phyloP scores from a whole-genome alignment of 2,797 vertebrate species.

The Orientallactaga sibirica region DNA sequence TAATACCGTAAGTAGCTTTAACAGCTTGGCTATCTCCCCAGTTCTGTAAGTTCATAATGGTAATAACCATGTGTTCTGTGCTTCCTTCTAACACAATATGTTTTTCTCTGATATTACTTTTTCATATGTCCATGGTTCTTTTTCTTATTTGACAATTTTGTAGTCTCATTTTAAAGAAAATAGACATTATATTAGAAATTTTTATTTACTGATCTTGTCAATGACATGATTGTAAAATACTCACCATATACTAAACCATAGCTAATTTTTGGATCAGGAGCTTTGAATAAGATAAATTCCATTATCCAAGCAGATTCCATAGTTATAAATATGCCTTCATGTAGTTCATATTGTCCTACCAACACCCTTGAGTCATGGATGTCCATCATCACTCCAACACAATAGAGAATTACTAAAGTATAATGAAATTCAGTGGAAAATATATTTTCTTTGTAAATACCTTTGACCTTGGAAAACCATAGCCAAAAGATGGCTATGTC shows the following conservation, averaged over 20 bases:
- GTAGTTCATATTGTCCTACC: not conserved
- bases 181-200: not conserved
- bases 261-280: not conserved
- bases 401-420: not conserved
- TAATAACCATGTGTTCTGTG: not conserved
- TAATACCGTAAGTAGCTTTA: too few relatives aligned
- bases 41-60: not conserved
- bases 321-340: not conserved
- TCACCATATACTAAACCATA: not conserved
- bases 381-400: not conserved
- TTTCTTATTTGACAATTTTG: too few relatives aligned
- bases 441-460: not conserved
- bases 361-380: not conserved
- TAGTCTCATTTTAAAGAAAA: not conserved
- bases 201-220: not conserved
- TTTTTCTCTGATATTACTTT: not conserved
- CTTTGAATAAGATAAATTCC: constrained; percentile 8
- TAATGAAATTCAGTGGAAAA: not conserved
- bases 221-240: not conserved
- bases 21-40: too few relatives aligned
- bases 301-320: not conserved
- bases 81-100: not conserved
- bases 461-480: not conserved
- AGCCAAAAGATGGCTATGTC: not conserved
- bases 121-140: not conserved